These are phyloP conservation scores for Phocoena sinus DNA, from an alignment of 2,113 vertebrate genomes.

Conservation along the genomic window DNA sequence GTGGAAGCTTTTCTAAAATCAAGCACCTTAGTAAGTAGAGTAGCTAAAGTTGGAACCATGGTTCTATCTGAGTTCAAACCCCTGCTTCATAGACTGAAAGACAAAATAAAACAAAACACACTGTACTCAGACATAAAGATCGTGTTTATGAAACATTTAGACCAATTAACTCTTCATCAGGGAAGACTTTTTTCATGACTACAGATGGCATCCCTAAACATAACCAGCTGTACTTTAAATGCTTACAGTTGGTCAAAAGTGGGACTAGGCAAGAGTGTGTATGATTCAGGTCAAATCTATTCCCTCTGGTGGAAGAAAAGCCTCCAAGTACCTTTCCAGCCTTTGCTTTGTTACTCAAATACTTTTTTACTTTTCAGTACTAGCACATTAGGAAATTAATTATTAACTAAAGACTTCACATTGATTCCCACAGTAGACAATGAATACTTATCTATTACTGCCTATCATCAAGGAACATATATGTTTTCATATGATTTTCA, in stretches of 20 bases:
- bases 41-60: neutral
- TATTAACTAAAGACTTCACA: constrained; percentile 23
- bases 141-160: constrained; percentile 60
- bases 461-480: constrained; percentile 1
- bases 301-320: neutral
- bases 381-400: neutral
- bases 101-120: constrained; percentile 42
- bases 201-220: constrained; percentile 58
- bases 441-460: neutral
- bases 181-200: constrained; percentile 24
- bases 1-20: neutral
- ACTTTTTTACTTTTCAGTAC: neutral
- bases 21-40: constrained; percentile 1
- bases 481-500: neutral
- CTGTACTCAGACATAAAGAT: constrained; percentile 32
- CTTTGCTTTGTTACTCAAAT: neutral
- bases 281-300: constrained; percentile 37
- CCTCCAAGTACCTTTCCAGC: neutral
- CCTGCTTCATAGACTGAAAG: constrained; percentile 35
- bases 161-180: constrained; percentile 54
- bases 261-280: neutral
- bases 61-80: constrained; percentile 28
- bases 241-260: constrained; percentile 39
- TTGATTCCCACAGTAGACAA: neutral
- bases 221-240: constrained; percentile 51